These are phyloP conservation scores for Myoxocephalus aenaeus DNA, from an alignment of 2,797 vertebrate species.

Conservation along the genomic window DNA sequence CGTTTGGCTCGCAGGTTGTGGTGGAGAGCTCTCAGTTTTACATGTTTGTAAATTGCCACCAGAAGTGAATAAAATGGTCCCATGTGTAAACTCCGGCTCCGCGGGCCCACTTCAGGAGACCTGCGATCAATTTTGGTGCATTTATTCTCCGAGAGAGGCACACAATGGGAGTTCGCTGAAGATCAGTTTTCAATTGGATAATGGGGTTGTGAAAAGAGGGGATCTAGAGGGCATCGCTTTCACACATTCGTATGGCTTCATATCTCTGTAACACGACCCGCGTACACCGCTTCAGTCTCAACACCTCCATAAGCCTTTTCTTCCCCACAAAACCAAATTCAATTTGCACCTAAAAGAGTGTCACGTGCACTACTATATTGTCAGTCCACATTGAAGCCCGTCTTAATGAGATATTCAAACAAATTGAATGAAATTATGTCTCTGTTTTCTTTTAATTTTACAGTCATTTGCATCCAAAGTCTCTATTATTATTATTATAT, in stretches of 20 bases:
- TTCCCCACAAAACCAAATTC: conserved; percentile 47
- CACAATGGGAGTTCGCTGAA: conserved; percentile 80
- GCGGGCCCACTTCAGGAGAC: conserved; percentile 78
- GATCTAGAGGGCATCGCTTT: conserved; percentile 82
- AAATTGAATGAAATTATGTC: conserved; percentile 45
- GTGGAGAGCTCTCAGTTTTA: conserved; percentile 67
- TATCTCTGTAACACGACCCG: conserved; percentile 78
- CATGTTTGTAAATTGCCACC: conserved; percentile 86
- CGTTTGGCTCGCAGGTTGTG: conserved; percentile 74
- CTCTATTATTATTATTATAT: conserved; percentile 1
- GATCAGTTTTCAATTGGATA: conserved; percentile 87
- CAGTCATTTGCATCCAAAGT: conserved; percentile 32
- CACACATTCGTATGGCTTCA: conserved; percentile 82
- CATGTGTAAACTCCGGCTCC: conserved; percentile 81
- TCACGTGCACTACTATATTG: conserved; percentile 15
- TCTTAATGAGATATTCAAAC: conserved; percentile 55
- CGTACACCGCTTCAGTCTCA: conserved; percentile 51
- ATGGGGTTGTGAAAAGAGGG: conserved; percentile 81
- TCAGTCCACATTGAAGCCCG: conserved; percentile 25
- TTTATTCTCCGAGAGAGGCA: conserved; percentile 81
- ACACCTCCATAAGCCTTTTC: conserved; percentile 55
- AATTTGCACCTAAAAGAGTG: conserved; percentile 63
- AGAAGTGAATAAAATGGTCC: conserved; percentile 86
- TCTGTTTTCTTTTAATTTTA: conserved; percentile 73
- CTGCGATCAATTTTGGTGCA: conserved; percentile 84